Conservation (phyloP, 2,888 invertebrate genomes). For the Cheilosia pagana region DNA sequence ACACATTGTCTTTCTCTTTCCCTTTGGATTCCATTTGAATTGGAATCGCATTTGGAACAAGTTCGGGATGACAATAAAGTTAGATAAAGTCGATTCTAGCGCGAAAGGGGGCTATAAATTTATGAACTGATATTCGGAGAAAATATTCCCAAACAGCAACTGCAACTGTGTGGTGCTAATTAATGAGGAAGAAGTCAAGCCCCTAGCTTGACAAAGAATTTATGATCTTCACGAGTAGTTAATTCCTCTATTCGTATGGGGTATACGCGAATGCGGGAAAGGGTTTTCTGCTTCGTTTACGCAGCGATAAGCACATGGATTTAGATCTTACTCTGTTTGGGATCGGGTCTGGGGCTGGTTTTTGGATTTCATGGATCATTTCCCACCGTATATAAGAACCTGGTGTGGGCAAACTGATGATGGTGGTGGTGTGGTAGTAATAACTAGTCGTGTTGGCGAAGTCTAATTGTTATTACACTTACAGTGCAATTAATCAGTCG, state of each 20-base stretch:
- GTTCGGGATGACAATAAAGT: conserved; percentile 10
- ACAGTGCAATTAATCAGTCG: conserved; percentile 52
- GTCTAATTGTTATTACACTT: conserved; percentile 64
- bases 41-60: conserved; percentile 23
- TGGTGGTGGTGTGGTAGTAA: neutral
- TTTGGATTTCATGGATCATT: conserved; percentile 57
- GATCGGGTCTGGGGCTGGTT: conserved; percentile 29
- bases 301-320: conserved; percentile 68
- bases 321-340: conserved; percentile 38
- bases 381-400: conserved; percentile 16
- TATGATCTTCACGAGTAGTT: conserved; percentile 72
- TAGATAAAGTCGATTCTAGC: neutral
- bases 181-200: conserved; percentile 37
- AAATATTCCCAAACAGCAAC: conserved; percentile 2
- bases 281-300: conserved; percentile 71
- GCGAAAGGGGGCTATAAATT: neutral
- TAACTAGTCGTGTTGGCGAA: conserved; percentile 5
- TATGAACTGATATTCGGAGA: conserved; percentile 12
- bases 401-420: neutral
- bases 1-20: conserved; percentile 6
- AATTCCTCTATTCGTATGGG: conserved; percentile 24
- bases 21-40: conserved; percentile 11
- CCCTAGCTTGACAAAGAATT: conserved; percentile 52
- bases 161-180: conserved; percentile 29
- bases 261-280: conserved; percentile 11